Evolutionary conservation across 2,888 invertebrate genomes (phyloP).

Genomic region (Nephrotoma guestfalica): DNA sequence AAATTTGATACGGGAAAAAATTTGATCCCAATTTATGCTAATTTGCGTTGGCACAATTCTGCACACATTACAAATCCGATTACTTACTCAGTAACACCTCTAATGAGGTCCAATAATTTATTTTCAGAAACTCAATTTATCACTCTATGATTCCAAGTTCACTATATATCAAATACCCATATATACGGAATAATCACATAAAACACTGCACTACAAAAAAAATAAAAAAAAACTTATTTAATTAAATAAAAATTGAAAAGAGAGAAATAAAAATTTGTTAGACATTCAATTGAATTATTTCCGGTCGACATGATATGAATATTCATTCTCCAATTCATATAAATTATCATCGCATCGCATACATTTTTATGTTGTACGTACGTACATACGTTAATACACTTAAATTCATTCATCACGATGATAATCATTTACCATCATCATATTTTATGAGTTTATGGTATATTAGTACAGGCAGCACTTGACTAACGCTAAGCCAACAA

Average conservation of each 20-base stretch:
- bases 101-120: not conserved
- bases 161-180: not conserved
- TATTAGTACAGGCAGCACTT: not conserved
- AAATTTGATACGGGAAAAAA: too few relatives aligned
- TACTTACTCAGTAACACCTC: not conserved
- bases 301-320: slow-evolving; percentile 3
- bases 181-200: not conserved
- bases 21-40: too few relatives aligned
- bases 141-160: not conserved
- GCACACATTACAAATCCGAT: not conserved
- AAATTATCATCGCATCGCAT: not conserved
- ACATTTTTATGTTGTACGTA: not conserved
- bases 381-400: not conserved
- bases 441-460: not conserved
- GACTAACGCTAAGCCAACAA: not conserved
- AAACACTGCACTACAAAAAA: not conserved
- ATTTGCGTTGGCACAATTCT: too few relatives aligned
- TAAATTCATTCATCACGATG: not conserved
- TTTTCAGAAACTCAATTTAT: not conserved
- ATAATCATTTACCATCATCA: not conserved
- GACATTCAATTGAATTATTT: slow-evolving; percentile 3
- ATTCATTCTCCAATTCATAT: not conserved
- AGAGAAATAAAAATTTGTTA: not conserved
- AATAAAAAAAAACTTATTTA: not conserved
- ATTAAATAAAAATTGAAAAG: not conserved